Conservation (phyloP, 2,113 vertebrate species). For the Pionites leucogaster region DNA sequence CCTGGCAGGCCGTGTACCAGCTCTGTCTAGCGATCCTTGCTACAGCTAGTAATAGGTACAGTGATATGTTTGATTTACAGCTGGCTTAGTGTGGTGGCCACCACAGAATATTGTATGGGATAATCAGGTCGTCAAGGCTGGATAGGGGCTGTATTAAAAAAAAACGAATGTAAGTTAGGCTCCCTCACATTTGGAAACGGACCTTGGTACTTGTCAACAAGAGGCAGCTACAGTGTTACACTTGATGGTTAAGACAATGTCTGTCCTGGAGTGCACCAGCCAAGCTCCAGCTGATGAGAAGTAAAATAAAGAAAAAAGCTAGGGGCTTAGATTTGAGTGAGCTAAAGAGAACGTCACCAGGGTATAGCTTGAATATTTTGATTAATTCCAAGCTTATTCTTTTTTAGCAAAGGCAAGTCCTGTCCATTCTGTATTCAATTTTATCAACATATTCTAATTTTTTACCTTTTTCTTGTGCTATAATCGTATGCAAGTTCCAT, state of each 20-base stretch:
- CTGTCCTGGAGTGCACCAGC: not conserved
- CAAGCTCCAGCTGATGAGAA: not conserved
- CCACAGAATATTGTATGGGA: not conserved
- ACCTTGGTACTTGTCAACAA: not conserved
- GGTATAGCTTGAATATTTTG: not conserved
- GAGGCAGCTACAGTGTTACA: not conserved
- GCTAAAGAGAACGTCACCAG: not conserved
- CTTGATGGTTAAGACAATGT: not conserved
- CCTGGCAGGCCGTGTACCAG: not conserved
- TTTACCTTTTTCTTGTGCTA: not conserved
- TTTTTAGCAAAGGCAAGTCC: not conserved
- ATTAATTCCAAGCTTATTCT: not conserved
- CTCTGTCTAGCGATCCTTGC: not conserved
- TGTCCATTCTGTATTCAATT: not conserved
- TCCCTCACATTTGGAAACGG: not conserved
- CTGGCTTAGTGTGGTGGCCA: not conserved
- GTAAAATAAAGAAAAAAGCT: not conserved
- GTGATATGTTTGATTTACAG: not conserved
- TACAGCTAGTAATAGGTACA: rapidly evolving
- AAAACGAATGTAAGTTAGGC: not conserved
- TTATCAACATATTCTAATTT: not conserved
- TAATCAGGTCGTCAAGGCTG: not conserved
- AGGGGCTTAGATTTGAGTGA: not conserved
- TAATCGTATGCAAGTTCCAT: not conserved
- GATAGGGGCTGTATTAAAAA: not conserved